Percentiles rank a stretch among this genome's conserved stretches.
Conservation (phyloP, 2,797 vertebrate species). For the Dryobates pubescens region DNA sequence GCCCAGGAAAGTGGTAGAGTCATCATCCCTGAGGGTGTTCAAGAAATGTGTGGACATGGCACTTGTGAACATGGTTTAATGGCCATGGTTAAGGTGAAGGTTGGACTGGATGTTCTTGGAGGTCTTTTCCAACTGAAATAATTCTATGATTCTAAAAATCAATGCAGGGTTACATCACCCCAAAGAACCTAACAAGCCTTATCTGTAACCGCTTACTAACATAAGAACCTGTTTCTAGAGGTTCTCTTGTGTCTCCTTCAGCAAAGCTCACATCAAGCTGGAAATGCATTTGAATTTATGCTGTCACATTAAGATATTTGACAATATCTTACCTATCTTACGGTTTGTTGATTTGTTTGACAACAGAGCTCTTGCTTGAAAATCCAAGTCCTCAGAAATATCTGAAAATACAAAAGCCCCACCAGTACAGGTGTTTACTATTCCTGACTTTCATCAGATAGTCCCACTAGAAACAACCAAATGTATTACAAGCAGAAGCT, state of each 20-base stretch:
- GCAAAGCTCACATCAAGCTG: not conserved
- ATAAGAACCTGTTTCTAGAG: not conserved
- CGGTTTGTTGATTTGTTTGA: not conserved
- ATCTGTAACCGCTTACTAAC: not conserved
- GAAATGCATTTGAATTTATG: not conserved
- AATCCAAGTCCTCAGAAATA: not conserved
- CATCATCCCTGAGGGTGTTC: too few species aligned
- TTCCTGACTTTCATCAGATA: not conserved
- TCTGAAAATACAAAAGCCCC: constrained; percentile 24
- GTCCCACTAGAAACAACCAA: not conserved
- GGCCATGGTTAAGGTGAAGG: too few species aligned
- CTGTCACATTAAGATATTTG: not conserved
- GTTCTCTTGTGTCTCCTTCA: not conserved
- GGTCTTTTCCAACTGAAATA: too few species aligned
- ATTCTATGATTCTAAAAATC: not conserved
- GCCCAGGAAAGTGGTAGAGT: too few species aligned
- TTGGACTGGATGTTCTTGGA: too few species aligned
- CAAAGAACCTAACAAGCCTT: not conserved
- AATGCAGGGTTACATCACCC: not conserved
- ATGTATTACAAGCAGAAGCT: not conserved
- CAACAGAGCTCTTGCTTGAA: not conserved
- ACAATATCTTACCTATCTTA: constrained; percentile 62
- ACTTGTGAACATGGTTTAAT: too few species aligned
- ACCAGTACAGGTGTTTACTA: not conserved
- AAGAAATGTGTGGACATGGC: too few species aligned